Percentiles rank a stretch among this genome's conserved stretches.
phyloP scores from a whole-genome alignment of 2,797 vertebrate species.

The Fratercula arctica region DNA sequence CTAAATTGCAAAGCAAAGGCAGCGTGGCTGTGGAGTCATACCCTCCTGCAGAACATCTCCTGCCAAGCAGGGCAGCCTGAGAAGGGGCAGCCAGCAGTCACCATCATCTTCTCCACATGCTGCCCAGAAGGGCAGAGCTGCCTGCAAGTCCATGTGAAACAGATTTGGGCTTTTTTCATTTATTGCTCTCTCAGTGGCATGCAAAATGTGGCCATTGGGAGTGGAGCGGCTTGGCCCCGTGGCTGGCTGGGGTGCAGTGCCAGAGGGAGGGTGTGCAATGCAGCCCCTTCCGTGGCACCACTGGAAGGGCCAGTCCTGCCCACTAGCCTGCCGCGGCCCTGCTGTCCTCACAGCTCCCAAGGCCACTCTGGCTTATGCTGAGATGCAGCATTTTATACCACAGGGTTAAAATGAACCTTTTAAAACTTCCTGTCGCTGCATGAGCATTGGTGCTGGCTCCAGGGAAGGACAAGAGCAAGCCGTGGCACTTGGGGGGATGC shows the following conservation, averaged over 20 bases:
- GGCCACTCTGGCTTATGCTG: neutral
- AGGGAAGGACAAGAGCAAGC: neutral
- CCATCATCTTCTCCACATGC: neutral
- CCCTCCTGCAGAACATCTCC: neutral
- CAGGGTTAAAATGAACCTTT: neutral
- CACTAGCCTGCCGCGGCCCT: neutral
- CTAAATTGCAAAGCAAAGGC: neutral
- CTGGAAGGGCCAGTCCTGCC: neutral
- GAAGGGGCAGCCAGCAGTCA: neutral
- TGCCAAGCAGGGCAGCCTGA: neutral
- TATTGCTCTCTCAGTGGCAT: neutral
- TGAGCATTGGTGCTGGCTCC: neutral
- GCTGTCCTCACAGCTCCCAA: neutral
- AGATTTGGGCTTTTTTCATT: neutral
- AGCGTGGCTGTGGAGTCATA: neutral
- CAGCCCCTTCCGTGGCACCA: fast-evolving
- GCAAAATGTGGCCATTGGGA: fast-evolving
- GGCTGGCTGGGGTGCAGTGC: neutral
- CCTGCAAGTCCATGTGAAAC: neutral
- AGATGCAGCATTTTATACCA: neutral
- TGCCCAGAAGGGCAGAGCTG: neutral
- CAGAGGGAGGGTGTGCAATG: fast-evolving
- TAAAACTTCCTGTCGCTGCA: neutral
- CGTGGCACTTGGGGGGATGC: neutral
- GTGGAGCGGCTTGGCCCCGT: fast-evolving